These are phyloP conservation scores for Ochropleura leucogaster DNA, from an alignment of 2,888 invertebrate genomes.

Conservation along the genomic window DNA sequence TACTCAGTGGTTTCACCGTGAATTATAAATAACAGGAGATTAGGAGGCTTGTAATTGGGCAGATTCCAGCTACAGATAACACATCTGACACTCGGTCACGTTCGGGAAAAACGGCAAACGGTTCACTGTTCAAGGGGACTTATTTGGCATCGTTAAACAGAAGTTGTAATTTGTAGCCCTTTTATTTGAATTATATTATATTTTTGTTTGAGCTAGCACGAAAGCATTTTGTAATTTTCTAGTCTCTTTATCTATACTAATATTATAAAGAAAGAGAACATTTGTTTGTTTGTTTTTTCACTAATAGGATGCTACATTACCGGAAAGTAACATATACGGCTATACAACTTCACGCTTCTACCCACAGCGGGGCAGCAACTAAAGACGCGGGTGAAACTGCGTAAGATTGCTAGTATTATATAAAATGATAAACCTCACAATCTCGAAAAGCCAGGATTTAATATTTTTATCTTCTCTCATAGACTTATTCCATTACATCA, in stretches of 20 bases:
- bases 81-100: slow-evolving; percentile 68
- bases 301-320: no score
- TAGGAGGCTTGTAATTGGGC: slow-evolving; percentile 67
- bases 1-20: slow-evolving; percentile 57
- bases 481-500: slow-evolving; percentile 42
- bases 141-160: slow-evolving; percentile 54
- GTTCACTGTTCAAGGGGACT: slow-evolving; percentile 58
- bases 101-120: slow-evolving; percentile 64
- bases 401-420: background rate
- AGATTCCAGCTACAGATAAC: slow-evolving; percentile 63
- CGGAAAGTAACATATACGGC: no score
- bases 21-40: slow-evolving; percentile 69
- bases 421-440: background rate
- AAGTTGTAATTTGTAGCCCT: slow-evolving; percentile 39
- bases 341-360: no score
- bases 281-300: no score
- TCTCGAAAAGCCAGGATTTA: slow-evolving; percentile 11
- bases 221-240: slow-evolving; percentile 2
- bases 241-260: background rate
- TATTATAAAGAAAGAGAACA: no score
- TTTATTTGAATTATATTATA: slow-evolving; percentile 41
- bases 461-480: slow-evolving; percentile 19
- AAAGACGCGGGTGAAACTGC: no score
- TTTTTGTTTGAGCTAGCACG: background rate
- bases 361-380: no score